Evolutionary conservation across 1,140 invertebrate genomes (phyloP).

Genomic region (Drosophila melanogaster): DNA sequence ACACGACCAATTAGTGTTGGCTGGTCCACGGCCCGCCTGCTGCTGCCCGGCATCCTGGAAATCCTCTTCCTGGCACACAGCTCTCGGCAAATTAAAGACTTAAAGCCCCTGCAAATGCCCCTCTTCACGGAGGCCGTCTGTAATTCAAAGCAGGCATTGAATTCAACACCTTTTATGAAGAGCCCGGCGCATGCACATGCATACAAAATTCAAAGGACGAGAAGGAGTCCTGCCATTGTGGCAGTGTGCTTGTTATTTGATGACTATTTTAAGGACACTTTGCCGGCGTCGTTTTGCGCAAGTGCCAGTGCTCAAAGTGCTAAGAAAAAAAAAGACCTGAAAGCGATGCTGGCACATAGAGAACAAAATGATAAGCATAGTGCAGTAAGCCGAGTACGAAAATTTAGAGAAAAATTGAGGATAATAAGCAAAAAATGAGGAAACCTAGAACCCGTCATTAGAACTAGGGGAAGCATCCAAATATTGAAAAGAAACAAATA

Average conservation of each 20-base stretch:
- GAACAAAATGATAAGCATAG: conserved; percentile 33
- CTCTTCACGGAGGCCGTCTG: conserved; percentile 19
- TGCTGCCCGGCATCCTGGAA: conserved; percentile 13
- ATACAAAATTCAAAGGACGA: conserved; percentile 45
- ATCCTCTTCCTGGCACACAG: neutral
- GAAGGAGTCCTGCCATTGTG: conserved; percentile 26
- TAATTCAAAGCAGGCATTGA: conserved; percentile 65
- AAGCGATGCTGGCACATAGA: conserved; percentile 23
- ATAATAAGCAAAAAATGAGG: conserved; percentile 5
- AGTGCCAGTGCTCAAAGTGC: conserved; percentile 38
- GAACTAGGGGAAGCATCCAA: too few relatives aligned
- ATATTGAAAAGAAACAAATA: neutral
- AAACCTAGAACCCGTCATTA: neutral
- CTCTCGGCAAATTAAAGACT: conserved; percentile 69
- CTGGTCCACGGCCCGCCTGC: conserved; percentile 28
- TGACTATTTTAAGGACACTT: conserved; percentile 75
- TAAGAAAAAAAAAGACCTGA: conserved; percentile 39
- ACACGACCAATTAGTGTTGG: conserved; percentile 79
- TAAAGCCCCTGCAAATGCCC: conserved; percentile 55
- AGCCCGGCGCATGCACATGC: conserved; percentile 48
- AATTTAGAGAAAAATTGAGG: conserved; percentile 43
- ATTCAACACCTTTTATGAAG: conserved; percentile 73
- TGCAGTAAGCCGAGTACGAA: conserved; percentile 44
- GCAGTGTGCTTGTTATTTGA: conserved; percentile 68
- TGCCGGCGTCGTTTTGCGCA: conserved; percentile 43